Base-by-base conservation (phyloP, 2,888 invertebrate genomes). In the Rotaria macrura region DNA sequence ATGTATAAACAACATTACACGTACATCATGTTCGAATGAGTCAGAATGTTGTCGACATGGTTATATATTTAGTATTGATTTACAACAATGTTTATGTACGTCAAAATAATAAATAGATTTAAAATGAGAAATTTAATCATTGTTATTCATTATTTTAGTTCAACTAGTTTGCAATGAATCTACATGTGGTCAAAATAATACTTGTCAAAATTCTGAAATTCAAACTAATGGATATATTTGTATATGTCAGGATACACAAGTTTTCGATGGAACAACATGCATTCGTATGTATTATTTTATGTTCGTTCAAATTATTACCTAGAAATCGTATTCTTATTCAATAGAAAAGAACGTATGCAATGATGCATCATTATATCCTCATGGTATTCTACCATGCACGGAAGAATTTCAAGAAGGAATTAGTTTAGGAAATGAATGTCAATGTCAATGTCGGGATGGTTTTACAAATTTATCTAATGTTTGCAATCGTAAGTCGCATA, bases 41-140 rank as follows among this genome's bases (percentile, higher is more conserved):
- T 34, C 74, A 5, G 43, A 40, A 23, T 74, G 74, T 38, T 74
- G 74, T 74, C 7, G 9, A 12, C 74, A 25, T 40, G 74, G 43
- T 74, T 74, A 74, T 74, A 2, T 25, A 25, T 74, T 74, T 74
- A 0, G 20, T 4, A 23, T 1, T 43, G 43, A 74, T 43, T 23
- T 74, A 38, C 74, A 74, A 74, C 74, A 74, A 43, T 74, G 74
- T 74, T 74, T 74, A 40, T 74, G 74, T 74, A 74, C 10, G 43
- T 43, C 5, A 7, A 5, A 74, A 10, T 74, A 38, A 9, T 38
- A 10, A 74, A 7, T 40, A 3, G 10, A 40, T 12, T 3, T 38
- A 43, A 23, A 2, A 2, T 25, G 9, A 40, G 12, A 29, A 74
- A 65, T 40, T 40, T 14, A 5, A 1, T 79, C 20, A 9, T 79